Percentiles rank a stretch among this genome's conserved stretches.
phyloP scores from a whole-genome alignment of 1,140 invertebrate species.

The Cherax quadricarinatus region DNA sequence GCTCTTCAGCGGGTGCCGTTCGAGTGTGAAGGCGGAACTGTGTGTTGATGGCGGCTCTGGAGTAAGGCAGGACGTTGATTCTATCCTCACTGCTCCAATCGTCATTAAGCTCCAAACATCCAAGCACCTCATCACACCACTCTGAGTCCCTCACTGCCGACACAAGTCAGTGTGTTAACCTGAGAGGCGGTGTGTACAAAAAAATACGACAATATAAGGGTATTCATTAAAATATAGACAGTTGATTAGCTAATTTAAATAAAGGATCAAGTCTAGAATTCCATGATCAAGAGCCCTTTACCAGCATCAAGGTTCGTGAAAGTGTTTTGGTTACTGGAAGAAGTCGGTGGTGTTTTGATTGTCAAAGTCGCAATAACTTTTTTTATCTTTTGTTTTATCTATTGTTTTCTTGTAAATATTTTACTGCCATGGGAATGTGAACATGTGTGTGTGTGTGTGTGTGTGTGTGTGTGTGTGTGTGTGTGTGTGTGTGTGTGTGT shows the following conservation, averaged over 20 bases:
- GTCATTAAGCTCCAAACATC: not conserved
- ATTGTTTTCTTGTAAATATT: not conserved
- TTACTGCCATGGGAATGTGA: not conserved
- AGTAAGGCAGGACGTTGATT: not conserved
- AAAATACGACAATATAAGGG: not conserved
- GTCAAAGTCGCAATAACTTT: no score
- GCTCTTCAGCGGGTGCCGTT: not conserved
- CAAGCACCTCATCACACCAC: not conserved
- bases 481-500: no score
- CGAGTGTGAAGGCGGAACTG: not conserved
- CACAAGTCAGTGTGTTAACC: not conserved
- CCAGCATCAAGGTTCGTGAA: not conserved
- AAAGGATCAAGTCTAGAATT: not conserved
- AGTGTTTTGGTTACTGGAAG: no score
- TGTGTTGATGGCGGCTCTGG: not conserved
- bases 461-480: no score
- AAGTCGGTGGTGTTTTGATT: no score
- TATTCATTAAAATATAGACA: not conserved
- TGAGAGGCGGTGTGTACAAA: not conserved
- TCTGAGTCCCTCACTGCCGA: not conserved
- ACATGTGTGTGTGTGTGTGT: no score
- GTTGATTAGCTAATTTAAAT: not conserved
- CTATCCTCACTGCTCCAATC: not conserved
- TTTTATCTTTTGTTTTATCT: no score
- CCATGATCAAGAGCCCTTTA: not conserved